These are phyloP conservation scores for Oplegnathus fasciatus DNA, from an alignment of 2,113 vertebrate genomes.

Conservation along the genomic window DNA sequence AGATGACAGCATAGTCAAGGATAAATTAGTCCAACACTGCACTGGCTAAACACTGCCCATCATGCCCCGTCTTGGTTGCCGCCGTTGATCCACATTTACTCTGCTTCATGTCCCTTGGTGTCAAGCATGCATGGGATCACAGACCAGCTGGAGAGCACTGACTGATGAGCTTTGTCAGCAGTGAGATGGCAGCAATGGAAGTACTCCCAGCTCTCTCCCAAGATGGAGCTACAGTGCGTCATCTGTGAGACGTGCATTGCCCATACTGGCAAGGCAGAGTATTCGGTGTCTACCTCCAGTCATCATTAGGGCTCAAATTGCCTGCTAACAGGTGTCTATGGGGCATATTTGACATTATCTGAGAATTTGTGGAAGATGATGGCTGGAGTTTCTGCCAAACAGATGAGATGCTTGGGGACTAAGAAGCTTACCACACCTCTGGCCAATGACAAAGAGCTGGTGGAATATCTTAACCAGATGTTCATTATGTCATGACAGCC, in stretches of 20 bases:
- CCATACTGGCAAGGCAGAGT: constrained; percentile 11
- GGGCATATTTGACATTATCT: neutral
- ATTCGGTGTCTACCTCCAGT: constrained; percentile 34
- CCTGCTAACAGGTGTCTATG: constrained; percentile 1
- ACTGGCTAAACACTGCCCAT: constrained; percentile 61
- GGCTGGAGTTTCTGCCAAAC: neutral
- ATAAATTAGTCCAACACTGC: constrained; percentile 67
- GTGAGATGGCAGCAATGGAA: constrained; percentile 48
- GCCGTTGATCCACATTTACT: constrained; percentile 39
- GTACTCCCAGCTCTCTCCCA: constrained; percentile 36
- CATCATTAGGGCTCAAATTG: constrained; percentile 15
- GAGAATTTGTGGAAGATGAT: constrained; percentile 6
- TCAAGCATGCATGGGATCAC: constrained; percentile 40
- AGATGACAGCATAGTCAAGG: constrained; percentile 54
- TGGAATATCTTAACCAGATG: neutral
- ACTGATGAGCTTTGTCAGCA: constrained; percentile 63
- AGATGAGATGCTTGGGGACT: neutral
- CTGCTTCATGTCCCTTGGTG: constrained; percentile 47
- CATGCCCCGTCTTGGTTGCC: constrained; percentile 16
- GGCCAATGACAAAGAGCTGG: neutral
- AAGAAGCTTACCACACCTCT: neutral
- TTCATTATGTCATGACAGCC: neutral
- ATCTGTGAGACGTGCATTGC: constrained; percentile 34
- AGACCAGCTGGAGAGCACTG: constrained; percentile 61
- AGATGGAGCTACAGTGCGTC: constrained; percentile 49